A percentile compares a stretch with the other conserved stretches of the same genome.
These are phyloP conservation scores for Esox masquinongy DNA, from an alignment of 2,797 vertebrate species.

Conservation along the genomic window DNA sequence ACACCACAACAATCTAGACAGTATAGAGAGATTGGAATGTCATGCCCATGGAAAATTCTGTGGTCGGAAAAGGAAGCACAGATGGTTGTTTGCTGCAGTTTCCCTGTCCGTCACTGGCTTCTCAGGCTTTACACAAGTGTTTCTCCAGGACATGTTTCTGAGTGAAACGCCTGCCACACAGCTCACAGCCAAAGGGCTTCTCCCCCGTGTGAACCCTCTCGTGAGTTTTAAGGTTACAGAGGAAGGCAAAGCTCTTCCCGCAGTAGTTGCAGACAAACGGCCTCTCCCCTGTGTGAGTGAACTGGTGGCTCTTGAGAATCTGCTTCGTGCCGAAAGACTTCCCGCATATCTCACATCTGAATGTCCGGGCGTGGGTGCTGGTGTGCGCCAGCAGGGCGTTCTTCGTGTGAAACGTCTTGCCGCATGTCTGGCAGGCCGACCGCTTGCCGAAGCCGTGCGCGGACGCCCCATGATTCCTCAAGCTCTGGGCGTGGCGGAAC, in stretches of 20 bases:
- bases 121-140: background rate
- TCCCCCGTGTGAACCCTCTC: constrained; percentile 32
- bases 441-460: background rate
- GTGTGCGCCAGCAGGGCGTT: background rate
- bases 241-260: constrained; percentile 27
- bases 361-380: constrained; percentile 4
- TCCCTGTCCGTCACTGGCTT: background rate
- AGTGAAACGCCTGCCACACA: constrained; percentile 28
- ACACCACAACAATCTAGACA: background rate
- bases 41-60: background rate
- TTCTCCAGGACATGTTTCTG: constrained; percentile 5
- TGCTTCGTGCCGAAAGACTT: constrained; percentile 1
- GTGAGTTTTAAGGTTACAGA: constrained; percentile 29
- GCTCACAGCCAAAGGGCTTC: constrained; percentile 28
- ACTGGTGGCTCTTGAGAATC: constrained; percentile 1
- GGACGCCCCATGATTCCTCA: background rate
- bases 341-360: background rate
- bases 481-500: background rate
- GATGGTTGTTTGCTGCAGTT: background rate
- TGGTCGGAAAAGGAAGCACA: background rate
- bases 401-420: background rate
- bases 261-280: constrained; percentile 29
- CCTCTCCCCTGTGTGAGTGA: constrained; percentile 3
- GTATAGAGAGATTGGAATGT: background rate
- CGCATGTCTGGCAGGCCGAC: background rate